Evolutionary conservation across 2,797 vertebrate species (phyloP).

Genomic region (Clarias fuscus): DNA sequence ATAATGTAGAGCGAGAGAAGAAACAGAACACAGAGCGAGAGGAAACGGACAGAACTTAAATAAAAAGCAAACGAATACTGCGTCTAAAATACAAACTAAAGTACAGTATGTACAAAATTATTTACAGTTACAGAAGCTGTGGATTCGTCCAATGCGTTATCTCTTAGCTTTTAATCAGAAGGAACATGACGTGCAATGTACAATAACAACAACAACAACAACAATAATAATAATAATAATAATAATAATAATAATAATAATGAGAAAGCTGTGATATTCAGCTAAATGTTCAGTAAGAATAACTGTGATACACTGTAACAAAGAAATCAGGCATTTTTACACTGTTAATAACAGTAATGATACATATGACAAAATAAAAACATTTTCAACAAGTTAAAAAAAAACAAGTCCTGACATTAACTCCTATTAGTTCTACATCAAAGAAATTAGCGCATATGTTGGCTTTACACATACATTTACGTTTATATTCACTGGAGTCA

Average conservation of each 20-base stretch:
- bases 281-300: background rate
- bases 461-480: background rate
- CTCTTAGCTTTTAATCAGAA: background rate
- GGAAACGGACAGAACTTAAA: slow-evolving; percentile 61
- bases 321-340: background rate
- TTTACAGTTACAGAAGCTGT: slow-evolving; percentile 64
- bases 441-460: background rate
- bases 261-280: background rate
- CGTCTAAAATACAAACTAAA: slow-evolving; percentile 69
- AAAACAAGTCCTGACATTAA: background rate
- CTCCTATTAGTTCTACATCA: background rate
- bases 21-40: background rate
- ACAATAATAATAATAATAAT: background rate
- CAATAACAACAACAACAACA: background rate
- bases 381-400: background rate
- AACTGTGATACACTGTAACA: background rate
- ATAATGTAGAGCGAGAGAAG: background rate
- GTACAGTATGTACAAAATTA: slow-evolving; percentile 77
- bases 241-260: background rate
- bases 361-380: background rate
- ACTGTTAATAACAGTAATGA: background rate
- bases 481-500: background rate
- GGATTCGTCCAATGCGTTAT: background rate
- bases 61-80: slow-evolving; percentile 61
- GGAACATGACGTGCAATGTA: background rate